Evolutionary conservation across 92 coral and sea anemone genomes (phyloP).

Genomic region (Porites evermanni): DNA sequence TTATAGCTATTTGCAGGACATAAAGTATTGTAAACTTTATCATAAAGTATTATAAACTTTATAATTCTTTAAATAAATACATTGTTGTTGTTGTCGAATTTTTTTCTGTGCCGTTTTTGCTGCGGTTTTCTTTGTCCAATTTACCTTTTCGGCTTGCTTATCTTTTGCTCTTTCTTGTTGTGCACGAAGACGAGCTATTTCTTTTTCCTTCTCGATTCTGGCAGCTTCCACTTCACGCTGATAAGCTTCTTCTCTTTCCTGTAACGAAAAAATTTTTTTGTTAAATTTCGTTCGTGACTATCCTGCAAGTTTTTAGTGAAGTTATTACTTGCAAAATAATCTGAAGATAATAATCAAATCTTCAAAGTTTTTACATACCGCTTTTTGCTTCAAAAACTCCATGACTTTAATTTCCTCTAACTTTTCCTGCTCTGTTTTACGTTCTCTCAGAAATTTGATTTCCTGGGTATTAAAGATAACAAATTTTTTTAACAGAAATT

Average conservation of each 20-base stretch:
- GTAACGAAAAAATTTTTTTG: neutral
- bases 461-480: slow-evolving; percentile 52
- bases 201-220: slow-evolving; percentile 91
- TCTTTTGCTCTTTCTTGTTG: slow-evolving; percentile 98
- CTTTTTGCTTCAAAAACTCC: slow-evolving; percentile 95
- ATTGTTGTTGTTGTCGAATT: too few species aligned
- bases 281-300: too few species aligned
- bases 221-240: slow-evolving; percentile 89
- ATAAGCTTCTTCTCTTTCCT: slow-evolving; percentile 97
- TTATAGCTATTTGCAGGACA: too few species aligned
- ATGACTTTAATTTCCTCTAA: slow-evolving; percentile 95
- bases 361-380: slow-evolving; percentile 57
- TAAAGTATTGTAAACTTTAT: too few species aligned
- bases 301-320: too few species aligned
- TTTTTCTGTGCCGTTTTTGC: too few species aligned
- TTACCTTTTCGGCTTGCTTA: slow-evolving; percentile 95
- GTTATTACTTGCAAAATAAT: too few species aligned
- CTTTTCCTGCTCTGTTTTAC: slow-evolving; percentile 84
- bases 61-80: too few species aligned
- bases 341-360: too few species aligned
- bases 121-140: neutral
- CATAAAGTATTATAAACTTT: too few species aligned
- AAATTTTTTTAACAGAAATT: too few species aligned
- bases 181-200: slow-evolving; percentile 96
- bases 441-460: slow-evolving; percentile 72